Percentiles rank a stretch among this genome's conserved stretches.
Conservation (phyloP, 1,140 invertebrate genomes). For the Cherax quadricarinatus region DNA sequence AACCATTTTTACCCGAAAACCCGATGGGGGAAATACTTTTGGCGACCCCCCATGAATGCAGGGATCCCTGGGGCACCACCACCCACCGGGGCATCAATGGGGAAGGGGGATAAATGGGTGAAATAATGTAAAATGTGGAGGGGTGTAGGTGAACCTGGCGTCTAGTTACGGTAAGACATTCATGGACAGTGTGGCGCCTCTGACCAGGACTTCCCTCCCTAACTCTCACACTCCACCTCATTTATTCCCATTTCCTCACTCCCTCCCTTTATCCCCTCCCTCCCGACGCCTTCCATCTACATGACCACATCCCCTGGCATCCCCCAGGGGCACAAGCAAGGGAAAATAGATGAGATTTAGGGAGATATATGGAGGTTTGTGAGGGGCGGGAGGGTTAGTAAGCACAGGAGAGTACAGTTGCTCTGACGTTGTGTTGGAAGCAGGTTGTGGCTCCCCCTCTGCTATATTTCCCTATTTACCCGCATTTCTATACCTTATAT, state of each 20-base stretch:
- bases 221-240: background rate
- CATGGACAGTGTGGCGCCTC: slow-evolving; percentile 52
- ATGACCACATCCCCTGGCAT: too few species aligned
- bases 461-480: background rate
- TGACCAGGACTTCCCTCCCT: slow-evolving; percentile 24
- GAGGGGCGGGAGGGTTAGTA: slow-evolving; percentile 39
- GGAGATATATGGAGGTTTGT: background rate
- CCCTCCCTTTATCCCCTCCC: too few species aligned
- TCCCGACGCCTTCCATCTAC: too few species aligned
- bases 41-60: too few species aligned
- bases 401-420: slow-evolving; percentile 30
- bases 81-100: background rate
- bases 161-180: slow-evolving; percentile 44
- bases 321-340: too few species aligned
- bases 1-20: too few species aligned
- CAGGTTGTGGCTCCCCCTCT: slow-evolving; percentile 9
- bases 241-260: background rate
- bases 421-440: slow-evolving; percentile 15
- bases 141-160: slow-evolving; percentile 14
- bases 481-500: background rate
- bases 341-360: too few species aligned
- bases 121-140: slow-evolving; percentile 31
- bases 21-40: too few species aligned
- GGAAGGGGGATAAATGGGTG: background rate
- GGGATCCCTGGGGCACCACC: too few species aligned